A percentile compares a stretch with the other conserved stretches of the same genome.
Evolutionary conservation across 2,797 vertebrate genomes (phyloP).

Genomic region (Hippoglossus hippoglossus): DNA sequence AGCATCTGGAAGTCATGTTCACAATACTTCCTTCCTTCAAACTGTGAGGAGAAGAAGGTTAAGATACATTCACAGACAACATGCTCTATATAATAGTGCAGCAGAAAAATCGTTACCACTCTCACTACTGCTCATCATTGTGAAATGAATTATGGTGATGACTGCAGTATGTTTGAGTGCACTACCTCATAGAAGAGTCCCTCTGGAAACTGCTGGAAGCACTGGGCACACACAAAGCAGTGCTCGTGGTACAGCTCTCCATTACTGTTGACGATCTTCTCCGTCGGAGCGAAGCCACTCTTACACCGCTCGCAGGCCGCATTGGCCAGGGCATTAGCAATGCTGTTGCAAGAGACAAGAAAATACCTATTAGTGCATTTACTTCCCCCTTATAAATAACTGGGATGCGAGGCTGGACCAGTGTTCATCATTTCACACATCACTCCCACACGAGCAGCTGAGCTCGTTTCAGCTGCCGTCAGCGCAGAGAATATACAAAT

Average conservation of each 20-base stretch:
- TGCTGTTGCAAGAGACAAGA: conserved; percentile 84
- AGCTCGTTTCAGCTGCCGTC: conserved; percentile 51
- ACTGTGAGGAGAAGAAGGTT: conserved; percentile 73
- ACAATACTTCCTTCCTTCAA: conserved; percentile 99
- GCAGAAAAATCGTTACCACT: background rate
- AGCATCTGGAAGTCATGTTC: conserved; percentile 99
- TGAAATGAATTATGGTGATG: background rate
- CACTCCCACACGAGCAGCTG: conserved; percentile 24
- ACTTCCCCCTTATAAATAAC: conserved; percentile 24
- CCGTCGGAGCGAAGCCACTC: conserved; percentile 90
- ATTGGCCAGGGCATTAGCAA: conserved; percentile 95
- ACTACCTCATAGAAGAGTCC: conserved; percentile 98
- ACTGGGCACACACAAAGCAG: conserved; percentile 98
- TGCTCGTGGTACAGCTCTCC: conserved; percentile 97
- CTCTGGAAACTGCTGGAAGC: conserved; percentile 97
- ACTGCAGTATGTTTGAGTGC: background rate
- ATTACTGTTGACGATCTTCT: conserved; percentile 97
- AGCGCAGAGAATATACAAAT: conserved; percentile 31
- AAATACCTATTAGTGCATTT: conserved; percentile 23
- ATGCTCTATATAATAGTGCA: background rate
- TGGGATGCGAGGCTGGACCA: conserved; percentile 11
- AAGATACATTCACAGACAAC: background rate
- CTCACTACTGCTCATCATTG: background rate
- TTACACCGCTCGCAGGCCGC: conserved; percentile 95
- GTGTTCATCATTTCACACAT: conserved; percentile 55